A percentile compares a stretch with the other conserved stretches of the same genome.
Conservation (phyloP, 2,113 vertebrate genomes). For the Monopterus albus region DNA sequence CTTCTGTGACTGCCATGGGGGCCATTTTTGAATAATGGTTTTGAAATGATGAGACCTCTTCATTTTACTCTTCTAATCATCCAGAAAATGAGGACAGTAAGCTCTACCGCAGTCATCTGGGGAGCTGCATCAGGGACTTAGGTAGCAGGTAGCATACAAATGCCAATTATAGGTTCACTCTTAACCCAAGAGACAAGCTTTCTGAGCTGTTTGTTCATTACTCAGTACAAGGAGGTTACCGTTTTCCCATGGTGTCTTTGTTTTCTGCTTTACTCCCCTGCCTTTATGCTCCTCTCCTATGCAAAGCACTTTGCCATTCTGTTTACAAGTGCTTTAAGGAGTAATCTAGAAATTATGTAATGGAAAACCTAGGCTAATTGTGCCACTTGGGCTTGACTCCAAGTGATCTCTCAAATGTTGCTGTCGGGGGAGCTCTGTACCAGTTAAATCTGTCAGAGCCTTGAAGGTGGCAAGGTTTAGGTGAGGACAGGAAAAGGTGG, state of each 20-base stretch:
- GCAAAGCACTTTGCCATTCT: constrained; percentile 53
- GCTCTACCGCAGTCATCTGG: constrained; percentile 43
- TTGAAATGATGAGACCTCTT: constrained; percentile 38
- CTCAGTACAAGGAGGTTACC: constrained; percentile 15
- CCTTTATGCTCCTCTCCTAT: constrained; percentile 38
- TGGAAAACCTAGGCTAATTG: constrained; percentile 82
- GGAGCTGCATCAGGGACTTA: constrained; percentile 42
- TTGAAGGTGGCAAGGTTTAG: constrained; percentile 48
- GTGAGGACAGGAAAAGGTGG: constrained; percentile 40
- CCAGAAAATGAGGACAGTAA: constrained; percentile 45
- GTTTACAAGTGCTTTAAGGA: constrained; percentile 69
- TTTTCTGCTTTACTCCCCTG: constrained; percentile 2
- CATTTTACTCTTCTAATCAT: constrained; percentile 57
- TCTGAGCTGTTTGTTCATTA: constrained; percentile 42
- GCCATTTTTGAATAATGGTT: constrained; percentile 55
- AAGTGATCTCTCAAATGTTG: constrained; percentile 71
- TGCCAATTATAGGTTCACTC: constrained; percentile 62
- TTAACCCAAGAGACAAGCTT: constrained; percentile 41
- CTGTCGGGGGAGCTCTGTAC: constrained; percentile 74
- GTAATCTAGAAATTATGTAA: constrained; percentile 73
- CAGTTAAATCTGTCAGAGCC: constrained; percentile 59
- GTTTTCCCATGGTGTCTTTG: constrained; percentile 19
- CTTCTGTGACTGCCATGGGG: constrained; percentile 53
- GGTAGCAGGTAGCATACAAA: constrained; percentile 41
- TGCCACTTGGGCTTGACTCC: constrained; percentile 73